Conservation (phyloP, 2,888 invertebrate genomes). For the Deilephila elpenor region DNA sequence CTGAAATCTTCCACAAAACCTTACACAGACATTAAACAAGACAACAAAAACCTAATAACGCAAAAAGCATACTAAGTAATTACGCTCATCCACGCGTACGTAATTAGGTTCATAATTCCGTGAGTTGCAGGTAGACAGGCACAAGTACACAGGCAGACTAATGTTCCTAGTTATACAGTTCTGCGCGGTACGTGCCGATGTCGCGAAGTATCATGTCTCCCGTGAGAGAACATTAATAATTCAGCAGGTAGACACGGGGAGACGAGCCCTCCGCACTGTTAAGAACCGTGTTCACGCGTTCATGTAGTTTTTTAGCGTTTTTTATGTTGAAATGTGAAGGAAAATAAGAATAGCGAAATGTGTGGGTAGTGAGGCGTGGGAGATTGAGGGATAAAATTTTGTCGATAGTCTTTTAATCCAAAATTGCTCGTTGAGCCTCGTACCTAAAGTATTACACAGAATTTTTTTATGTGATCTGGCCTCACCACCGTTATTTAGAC, state of each 20-base stretch:
- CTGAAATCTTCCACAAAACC: not conserved
- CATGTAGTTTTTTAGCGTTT: constrained; percentile 13
- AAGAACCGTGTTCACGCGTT: constrained; percentile 52
- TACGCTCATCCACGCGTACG: not conserved
- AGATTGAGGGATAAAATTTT: too few relatives aligned
- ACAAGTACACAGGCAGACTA: not conserved
- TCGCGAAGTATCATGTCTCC: constrained; percentile 69
- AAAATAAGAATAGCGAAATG: not conserved
- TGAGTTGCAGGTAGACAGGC: not conserved
- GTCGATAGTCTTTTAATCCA: too few relatives aligned
- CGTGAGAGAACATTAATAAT: constrained; percentile 72
- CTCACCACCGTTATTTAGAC: too few relatives aligned
- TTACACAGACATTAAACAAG: not conserved
- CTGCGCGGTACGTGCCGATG: constrained; percentile 60
- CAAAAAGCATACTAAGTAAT: not conserved
- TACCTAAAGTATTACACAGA: too few relatives aligned
- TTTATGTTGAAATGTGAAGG: not conserved
- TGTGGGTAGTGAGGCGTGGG: not conserved
- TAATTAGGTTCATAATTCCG: not conserved
- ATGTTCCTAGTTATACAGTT: constrained; percentile 44
- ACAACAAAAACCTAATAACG: not conserved
- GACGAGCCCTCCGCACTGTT: constrained; percentile 41
- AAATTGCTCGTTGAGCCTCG: too few relatives aligned
- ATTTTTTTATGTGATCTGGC: too few relatives aligned
- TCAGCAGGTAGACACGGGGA: constrained; percentile 59